Evolutionary conservation across 2,113 vertebrate species (phyloP).

Genomic region (Hemiscyllium ocellatum): DNA sequence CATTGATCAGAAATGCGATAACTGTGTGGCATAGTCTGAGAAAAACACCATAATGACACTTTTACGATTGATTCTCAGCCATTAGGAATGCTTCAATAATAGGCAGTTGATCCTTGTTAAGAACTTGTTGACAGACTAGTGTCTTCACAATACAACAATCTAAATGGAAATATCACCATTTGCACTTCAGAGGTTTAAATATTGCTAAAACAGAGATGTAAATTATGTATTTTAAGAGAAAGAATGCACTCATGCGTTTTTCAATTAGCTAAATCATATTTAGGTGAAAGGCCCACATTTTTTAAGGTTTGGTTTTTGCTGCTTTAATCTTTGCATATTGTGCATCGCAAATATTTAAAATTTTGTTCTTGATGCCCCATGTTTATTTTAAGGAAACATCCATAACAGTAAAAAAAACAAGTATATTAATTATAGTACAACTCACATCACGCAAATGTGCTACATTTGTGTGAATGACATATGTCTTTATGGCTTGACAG

Average conservation of each 20-base stretch:
- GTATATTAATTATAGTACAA: not conserved
- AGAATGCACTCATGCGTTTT: not conserved
- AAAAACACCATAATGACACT: conserved; percentile 50
- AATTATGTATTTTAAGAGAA: not conserved
- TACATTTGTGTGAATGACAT: not conserved
- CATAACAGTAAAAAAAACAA: not conserved
- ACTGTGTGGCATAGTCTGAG: conserved; percentile 48
- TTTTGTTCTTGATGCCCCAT: not conserved
- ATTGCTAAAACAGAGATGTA: not conserved
- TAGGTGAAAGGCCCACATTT: not conserved
- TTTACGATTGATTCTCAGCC: conserved; percentile 56
- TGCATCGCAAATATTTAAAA: not conserved
- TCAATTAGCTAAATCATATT: not conserved
- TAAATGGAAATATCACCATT: not conserved
- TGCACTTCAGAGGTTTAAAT: not conserved
- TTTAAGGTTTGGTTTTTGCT: not conserved
- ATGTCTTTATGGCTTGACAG: no score
- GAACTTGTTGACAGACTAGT: not conserved
- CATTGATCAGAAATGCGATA: conserved; percentile 49
- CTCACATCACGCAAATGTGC: not conserved
- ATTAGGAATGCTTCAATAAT: conserved; percentile 50
- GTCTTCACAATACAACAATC: not conserved
- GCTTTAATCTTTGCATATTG: not conserved
- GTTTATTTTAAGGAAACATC: not conserved
- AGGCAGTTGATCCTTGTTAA: conserved; percentile 7